Evolutionary conservation across 2,888 invertebrate species (phyloP).

Genomic region (Sarcophaga rosellei): DNA sequence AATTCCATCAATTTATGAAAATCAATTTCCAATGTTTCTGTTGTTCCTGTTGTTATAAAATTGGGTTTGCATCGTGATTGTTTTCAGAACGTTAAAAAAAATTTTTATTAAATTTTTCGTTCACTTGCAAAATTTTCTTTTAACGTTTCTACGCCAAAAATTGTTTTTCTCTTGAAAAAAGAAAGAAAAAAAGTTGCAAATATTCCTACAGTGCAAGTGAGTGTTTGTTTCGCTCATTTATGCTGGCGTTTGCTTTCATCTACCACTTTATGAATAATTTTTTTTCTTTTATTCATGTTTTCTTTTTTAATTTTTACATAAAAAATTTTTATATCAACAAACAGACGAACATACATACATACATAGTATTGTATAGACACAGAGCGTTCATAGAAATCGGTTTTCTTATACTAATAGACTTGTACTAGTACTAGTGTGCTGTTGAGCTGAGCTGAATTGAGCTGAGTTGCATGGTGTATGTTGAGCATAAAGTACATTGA

Average conservation of each 20-base stretch:
- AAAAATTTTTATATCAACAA: too few relatives aligned
- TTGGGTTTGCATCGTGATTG: constrained; percentile 1
- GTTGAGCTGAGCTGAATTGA: too few relatives aligned
- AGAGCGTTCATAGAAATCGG: neutral
- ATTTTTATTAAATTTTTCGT: constrained; percentile 11
- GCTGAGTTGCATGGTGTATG: too few relatives aligned
- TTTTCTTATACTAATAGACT: constrained; percentile 35
- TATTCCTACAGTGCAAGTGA: neutral
- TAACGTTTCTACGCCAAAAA: neutral
- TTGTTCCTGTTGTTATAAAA: neutral
- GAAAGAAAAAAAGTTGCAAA: constrained; percentile 20
- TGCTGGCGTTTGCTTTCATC: constrained; percentile 6
- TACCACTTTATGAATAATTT: constrained; percentile 22
- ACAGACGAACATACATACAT: too few relatives aligned
- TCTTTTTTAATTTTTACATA: neutral
- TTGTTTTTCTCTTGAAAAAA: constrained; percentile 1
- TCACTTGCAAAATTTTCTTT: neutral
- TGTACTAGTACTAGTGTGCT: neutral
- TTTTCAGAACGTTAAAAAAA: neutral
- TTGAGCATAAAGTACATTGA: constrained; percentile 48
- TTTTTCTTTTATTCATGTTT: constrained; percentile 21
- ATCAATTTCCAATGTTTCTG: too few relatives aligned
- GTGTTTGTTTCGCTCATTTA: neutral
- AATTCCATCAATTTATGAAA: too few relatives aligned
- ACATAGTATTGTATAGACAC: too few relatives aligned